Evolutionary conservation across 1,140 invertebrate species (phyloP), one percentile per base, ranked within the genome.

Genomic region (Leptinotarsa texana): DNA sequence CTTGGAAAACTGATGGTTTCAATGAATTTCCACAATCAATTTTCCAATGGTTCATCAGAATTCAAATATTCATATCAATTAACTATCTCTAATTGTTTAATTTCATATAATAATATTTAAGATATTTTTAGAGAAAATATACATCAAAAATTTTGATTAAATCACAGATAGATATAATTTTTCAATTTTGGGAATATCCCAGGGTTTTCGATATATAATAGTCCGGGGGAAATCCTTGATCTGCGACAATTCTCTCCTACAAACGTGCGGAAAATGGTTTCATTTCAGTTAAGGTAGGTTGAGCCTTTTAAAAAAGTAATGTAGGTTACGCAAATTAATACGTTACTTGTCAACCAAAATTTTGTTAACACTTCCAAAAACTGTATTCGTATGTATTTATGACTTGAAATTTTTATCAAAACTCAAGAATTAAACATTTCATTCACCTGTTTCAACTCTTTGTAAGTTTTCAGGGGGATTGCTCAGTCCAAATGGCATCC

Each of bases 91-190:
- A 82, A 81, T 83, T 85, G 77, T 84, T 84, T 80, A 83, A 81
- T 79, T 84, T 83, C 81, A 82, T 84, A 84, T 83, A 83, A 83
- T 83, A 84, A 82, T 84, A 83, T 85, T 83, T 85, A 85, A 86
- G 85, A 86, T 86, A 86, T 86, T 85, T 85, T 86, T 87, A 87
- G 86, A 87, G 85, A 87, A 87, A 87, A 87, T 87, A 87, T 87
- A 87, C 86, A 84, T 84, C 85, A 86, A 85, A 86, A 87, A 87
- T 86, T 87, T 87, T 87, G 85, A 86, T 85, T 86, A 86, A 87
- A 87, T 87, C 86, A 87, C 86, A 87, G 86, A 87, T 86, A 87
- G 85, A 87, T 86, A 86, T 86, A 86, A 86, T 85, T 85, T 85
- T 84, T 85, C 80, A 84, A 83, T 84, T 82, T 74, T 79, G 81